A percentile compares a stretch with the other conserved stretches of the same genome.
These are phyloP conservation scores for Dendronephthya gigantea DNA, from an alignment of 64 coral and sea anemone genomes.

Conservation along the genomic window DNA sequence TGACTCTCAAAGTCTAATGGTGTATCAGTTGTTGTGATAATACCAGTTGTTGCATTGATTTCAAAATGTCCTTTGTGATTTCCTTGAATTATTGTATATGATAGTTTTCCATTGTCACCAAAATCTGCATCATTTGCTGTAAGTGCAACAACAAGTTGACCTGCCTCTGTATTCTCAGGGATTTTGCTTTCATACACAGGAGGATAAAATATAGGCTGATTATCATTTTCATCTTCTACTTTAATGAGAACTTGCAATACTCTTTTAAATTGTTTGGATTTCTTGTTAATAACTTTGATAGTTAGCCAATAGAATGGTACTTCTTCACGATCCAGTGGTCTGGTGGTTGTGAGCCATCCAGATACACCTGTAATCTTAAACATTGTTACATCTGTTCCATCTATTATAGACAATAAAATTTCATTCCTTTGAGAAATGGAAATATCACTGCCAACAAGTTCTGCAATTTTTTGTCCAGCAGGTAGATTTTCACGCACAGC, in stretches of 20 bases:
- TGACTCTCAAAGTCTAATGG: not conserved
- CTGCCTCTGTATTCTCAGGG: not conserved
- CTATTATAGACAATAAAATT: not conserved
- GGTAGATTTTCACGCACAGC: not conserved
- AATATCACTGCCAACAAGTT: not conserved
- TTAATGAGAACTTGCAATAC: not conserved
- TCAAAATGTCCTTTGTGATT: conserved; percentile 4
- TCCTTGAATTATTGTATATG: not conserved
- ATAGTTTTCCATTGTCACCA: not conserved
- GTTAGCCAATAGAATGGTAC: conserved; percentile 6
- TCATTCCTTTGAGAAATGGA: not conserved
- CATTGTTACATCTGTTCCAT: conserved; percentile 3
- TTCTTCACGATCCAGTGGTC: not conserved
- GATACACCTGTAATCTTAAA: not conserved
- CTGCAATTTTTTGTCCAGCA: not conserved
- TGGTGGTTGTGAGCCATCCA: not conserved
- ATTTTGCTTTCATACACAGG: conserved; percentile 15
- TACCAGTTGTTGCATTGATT: not conserved
- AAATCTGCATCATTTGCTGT: not conserved
- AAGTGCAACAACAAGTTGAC: not conserved
- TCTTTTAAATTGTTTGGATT: not conserved
- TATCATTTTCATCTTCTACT: conserved; percentile 5
- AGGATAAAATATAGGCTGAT: conserved; percentile 10
- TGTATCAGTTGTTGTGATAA: conserved; percentile 7
- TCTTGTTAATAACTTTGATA: not conserved